Base-by-base conservation (phyloP, 2,113 vertebrate genomes). In the Muntiacus reevesi region DNA sequence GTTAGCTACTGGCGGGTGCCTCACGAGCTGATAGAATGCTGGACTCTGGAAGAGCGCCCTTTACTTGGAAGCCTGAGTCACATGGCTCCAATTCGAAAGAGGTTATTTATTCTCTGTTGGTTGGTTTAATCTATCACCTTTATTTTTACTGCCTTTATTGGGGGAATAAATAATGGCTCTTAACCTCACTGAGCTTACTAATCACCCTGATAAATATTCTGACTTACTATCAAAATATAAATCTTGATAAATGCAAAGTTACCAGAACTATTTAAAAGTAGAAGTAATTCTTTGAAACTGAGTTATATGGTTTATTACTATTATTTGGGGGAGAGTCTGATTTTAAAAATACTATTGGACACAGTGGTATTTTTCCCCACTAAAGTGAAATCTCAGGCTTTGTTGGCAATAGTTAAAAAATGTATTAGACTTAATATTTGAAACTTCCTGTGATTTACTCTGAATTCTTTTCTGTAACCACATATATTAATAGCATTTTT, bases 1-100 rank as follows among this genome's bases (percentile, higher is more conserved):
- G 98, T 99, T 57, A 99, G 99, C 97, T 99, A 98, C 96, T 99
- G 99, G 98, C 96, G 98, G 62, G 98, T 99, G 47, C 99, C 98
- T 36, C 99, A 98, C 2, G 99, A 99, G 93, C 91, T 99, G 84
- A 99, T 95, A 71, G 98, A 99, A 93, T 99, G 99, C 0, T 99
- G 98, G 99, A 99, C 99, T 59, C 97, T 99, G 30, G 99, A 99
- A 94, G 99, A 99, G 64, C 52, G 40, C 30, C 97, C 99, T 55
- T 85, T 99, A 89, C 98, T 98, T 97, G 98, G 98, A 95, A 99
- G 95, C 83, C 97, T 98, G 17, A 93, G 93, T 50, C 98, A 97
- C 47, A 98, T 98, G 97, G 89, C 97, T 86, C 98, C 99, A n/a
- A 86, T 99, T 97, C 95, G 90, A 86, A 99, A 98, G 97, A 99